phyloP scores from a whole-genome alignment of 2,888 invertebrate species.

The Osedax frankpressi region DNA sequence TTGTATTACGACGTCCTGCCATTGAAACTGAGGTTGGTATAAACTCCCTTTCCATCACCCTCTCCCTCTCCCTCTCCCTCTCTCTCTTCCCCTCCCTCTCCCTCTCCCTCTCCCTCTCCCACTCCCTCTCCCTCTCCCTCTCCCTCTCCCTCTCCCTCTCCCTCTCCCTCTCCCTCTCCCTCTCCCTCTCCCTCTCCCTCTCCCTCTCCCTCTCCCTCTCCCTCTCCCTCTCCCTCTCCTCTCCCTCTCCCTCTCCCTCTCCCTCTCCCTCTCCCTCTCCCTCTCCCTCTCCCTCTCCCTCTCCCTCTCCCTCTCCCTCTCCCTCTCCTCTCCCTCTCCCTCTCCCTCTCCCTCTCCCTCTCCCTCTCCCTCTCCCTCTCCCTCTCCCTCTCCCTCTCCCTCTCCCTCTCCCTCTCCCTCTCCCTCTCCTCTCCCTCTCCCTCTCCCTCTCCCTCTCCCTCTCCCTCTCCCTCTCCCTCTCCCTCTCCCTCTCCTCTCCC shows the following conservation, averaged over 20 bases:
- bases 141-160: too few species aligned
- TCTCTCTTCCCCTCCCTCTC: too few species aligned
- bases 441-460: slow-evolving; percentile 34
- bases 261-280: slow-evolving; percentile 22
- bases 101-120: too few species aligned
- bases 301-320: slow-evolving; percentile 50
- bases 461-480: slow-evolving; percentile 52
- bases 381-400: slow-evolving; percentile 49
- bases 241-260: slow-evolving; percentile 22
- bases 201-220: too few species aligned
- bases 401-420: slow-evolving; percentile 53
- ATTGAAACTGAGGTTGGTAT: slow-evolving; percentile 37
- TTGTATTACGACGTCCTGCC: slow-evolving; percentile 60
- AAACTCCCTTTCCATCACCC: too few species aligned
- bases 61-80: too few species aligned
- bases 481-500: slow-evolving; percentile 54
- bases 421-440: slow-evolving; percentile 40
- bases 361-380: slow-evolving; percentile 25
- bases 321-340: slow-evolving; percentile 34
- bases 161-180: too few species aligned
- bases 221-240: slow-evolving; percentile 9
- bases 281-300: slow-evolving; percentile 34
- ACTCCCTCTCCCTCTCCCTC: too few species aligned
- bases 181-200: too few species aligned
- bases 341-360: slow-evolving; percentile 21